These are phyloP conservation scores for Oscheius sp. DNA, from an alignment of 2,888 invertebrate genomes.

Conservation along the genomic window DNA sequence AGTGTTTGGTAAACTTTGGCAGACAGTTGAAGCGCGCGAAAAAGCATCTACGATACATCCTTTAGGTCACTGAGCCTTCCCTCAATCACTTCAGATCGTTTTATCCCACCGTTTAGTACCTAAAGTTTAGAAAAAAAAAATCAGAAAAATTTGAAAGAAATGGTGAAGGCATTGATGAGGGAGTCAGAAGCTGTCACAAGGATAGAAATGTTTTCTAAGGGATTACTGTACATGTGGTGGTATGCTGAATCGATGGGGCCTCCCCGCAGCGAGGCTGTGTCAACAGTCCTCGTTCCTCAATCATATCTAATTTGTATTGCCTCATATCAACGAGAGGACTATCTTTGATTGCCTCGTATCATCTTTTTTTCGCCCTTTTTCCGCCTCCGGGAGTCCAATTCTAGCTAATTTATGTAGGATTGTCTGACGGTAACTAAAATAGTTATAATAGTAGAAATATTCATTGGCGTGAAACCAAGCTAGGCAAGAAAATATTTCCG, in stretches of 20 bases:
- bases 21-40: constrained; percentile 28
- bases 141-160: background rate
- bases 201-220: constrained; percentile 15
- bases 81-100: background rate
- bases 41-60: constrained; percentile 16
- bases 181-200: background rate
- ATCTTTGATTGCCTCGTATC: background rate
- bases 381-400: background rate
- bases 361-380: background rate
- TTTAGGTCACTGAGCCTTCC: constrained; percentile 7
- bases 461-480: too few relatives aligned
- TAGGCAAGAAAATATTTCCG: too few relatives aligned
- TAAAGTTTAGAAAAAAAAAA: background rate
- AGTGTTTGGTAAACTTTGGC: constrained; percentile 30
- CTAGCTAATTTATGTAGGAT: background rate
- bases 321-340: background rate
- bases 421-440: background rate
- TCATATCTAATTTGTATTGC: constrained; percentile 33
- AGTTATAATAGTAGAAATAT: too few relatives aligned
- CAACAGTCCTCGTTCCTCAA: constrained; percentile 31
- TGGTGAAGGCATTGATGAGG: background rate
- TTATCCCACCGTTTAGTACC: background rate
- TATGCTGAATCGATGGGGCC: constrained; percentile 25
- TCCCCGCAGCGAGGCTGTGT: constrained; percentile 25
- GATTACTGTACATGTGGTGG: constrained; percentile 28